These are phyloP conservation scores for Macheiramphus alcinus DNA, from an alignment of 2,113 vertebrate genomes.

Conservation along the genomic window DNA sequence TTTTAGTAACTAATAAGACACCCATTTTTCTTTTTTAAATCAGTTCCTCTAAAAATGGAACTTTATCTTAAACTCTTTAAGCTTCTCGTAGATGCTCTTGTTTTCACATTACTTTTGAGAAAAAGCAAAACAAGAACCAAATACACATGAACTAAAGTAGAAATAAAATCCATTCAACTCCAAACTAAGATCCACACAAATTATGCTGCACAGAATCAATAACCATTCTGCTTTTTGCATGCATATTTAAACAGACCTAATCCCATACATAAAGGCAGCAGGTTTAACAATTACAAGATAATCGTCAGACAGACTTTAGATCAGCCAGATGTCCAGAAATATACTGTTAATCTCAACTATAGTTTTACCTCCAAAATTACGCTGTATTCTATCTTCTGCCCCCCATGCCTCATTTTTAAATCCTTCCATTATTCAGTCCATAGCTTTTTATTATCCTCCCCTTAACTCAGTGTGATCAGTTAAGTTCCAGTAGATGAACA, in stretches of 20 bases:
- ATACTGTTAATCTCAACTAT: conserved; percentile 15
- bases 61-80: background rate
- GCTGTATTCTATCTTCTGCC: background rate
- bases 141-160: background rate
- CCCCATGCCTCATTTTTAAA: conserved; percentile 38
- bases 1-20: background rate
- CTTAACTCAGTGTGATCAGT: conserved; percentile 51
- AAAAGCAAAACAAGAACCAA: background rate
- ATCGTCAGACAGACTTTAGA: background rate
- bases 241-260: conserved; percentile 19
- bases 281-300: conserved; percentile 37
- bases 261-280: background rate
- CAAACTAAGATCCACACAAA: background rate
- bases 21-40: background rate
- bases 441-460: conserved; percentile 52
- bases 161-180: background rate
- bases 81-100: background rate
- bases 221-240: background rate
- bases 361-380: conserved; percentile 1
- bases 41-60: background rate
- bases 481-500: conserved; percentile 49
- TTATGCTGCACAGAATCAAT: background rate
- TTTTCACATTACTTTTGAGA: background rate
- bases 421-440: conserved; percentile 50
- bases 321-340: conserved; percentile 46